These are phyloP conservation scores for Parthenolecanium corni DNA, from an alignment of 2,888 invertebrate species.

Conservation along the genomic window DNA sequence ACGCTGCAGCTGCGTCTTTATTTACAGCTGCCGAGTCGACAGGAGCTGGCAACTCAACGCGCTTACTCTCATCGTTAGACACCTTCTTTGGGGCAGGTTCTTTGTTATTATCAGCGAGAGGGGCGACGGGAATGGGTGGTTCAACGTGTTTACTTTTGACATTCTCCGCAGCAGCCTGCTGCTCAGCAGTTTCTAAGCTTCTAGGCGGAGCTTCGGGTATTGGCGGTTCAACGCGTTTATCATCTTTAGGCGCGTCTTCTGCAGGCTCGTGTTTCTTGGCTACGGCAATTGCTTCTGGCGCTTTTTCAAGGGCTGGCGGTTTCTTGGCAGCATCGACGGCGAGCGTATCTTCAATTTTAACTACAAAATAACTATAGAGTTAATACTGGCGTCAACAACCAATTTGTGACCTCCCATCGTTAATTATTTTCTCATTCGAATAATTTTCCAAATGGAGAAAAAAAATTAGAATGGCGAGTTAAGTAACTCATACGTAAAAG, in stretches of 20 bases:
- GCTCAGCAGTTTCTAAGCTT: background rate
- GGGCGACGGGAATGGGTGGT: background rate
- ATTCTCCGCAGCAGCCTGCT: background rate
- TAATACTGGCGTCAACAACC: too few relatives aligned
- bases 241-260: slow-evolving; percentile 2
- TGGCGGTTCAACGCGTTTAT: slow-evolving; percentile 30
- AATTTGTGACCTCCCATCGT: too few relatives aligned
- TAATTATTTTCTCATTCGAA: too few relatives aligned
- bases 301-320: background rate
- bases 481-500: too few relatives aligned
- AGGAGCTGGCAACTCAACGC: background rate
- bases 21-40: background rate
- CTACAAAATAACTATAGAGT: background rate
- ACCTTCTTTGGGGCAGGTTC: background rate
- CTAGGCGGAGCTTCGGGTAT: slow-evolving; percentile 19
- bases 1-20: background rate
- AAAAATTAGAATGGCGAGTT: too few relatives aligned
- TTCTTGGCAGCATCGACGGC: background rate
- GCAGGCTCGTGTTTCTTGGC: background rate
- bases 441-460: too few relatives aligned
- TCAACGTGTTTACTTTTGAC: background rate
- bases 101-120: background rate
- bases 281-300: background rate
- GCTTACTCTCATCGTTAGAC: background rate
- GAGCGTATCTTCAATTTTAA: background rate